Percentiles rank a stretch among this genome's conserved stretches.
Conservation (phyloP, 2,888 invertebrate genomes). For the Neocrepidodera transversa region DNA sequence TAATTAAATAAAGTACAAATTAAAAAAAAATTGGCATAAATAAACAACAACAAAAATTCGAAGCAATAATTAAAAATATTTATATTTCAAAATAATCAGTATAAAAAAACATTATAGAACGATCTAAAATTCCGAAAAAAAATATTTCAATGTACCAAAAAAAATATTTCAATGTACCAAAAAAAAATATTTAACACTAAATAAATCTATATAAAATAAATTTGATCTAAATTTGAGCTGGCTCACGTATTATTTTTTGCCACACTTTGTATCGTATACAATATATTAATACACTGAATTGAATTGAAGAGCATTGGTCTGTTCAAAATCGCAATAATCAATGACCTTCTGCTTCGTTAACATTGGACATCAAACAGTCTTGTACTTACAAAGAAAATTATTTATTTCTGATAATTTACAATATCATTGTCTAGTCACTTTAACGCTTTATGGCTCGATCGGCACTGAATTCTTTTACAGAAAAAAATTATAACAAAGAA, state of each 20-base stretch:
- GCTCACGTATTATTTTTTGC: constrained; percentile 3
- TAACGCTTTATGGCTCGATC: constrained; percentile 12
- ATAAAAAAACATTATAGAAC: too few species aligned
- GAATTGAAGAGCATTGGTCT: constrained; percentile 34
- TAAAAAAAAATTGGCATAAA: too few species aligned
- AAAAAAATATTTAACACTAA: too few species aligned
- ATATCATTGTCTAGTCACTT: constrained; percentile 25
- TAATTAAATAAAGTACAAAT: too few species aligned
- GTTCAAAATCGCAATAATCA: constrained; percentile 38
- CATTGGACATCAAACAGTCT: constrained; percentile 9
- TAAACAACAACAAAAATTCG: too few species aligned
- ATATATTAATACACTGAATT: constrained; percentile 27
- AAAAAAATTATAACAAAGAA: constrained; percentile 17
- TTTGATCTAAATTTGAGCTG: too few species aligned
- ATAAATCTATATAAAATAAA: too few species aligned
- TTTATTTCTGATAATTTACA: constrained; percentile 28
- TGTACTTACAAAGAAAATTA: constrained; percentile 16
- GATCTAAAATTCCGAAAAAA: too few species aligned
- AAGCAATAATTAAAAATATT: too few species aligned
- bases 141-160: too few species aligned
- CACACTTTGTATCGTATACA: constrained; percentile 35
- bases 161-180: too few species aligned
- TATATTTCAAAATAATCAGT: too few species aligned
- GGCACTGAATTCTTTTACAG: constrained; percentile 11
- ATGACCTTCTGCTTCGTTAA: constrained; percentile 30